phyloP scores from a whole-genome alignment of 1,140 invertebrate genomes.

The Eurosta solidaginis region DNA sequence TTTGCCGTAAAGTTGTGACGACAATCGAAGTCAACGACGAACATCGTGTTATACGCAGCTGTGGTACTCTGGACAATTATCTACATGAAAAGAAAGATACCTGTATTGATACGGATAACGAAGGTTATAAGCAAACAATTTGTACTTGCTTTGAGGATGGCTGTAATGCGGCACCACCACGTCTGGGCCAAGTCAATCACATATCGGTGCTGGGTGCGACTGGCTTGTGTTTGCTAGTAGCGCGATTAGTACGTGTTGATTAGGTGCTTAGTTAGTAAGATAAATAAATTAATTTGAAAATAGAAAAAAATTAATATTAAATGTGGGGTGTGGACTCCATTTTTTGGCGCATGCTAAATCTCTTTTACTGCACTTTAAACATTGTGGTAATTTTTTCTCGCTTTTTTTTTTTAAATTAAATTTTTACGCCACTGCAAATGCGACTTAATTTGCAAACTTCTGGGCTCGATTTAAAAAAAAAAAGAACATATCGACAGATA shows the following conservation, averaged over 20 bases:
- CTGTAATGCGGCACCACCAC: conserved; percentile 59
- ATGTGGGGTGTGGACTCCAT: too few species aligned
- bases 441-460: conserved; percentile 2
- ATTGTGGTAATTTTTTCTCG: not conserved
- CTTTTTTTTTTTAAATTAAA: not conserved
- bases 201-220: conserved; percentile 19
- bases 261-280: not conserved
- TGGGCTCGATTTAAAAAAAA: not conserved
- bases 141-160: conserved; percentile 64
- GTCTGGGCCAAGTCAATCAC: not conserved
- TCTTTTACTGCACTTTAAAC: not conserved
- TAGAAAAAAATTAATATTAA: too few species aligned
- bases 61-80: conserved; percentile 60
- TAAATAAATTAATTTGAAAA: too few species aligned
- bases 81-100: conserved; percentile 43
- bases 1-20: conserved; percentile 53
- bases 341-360: too few species aligned
- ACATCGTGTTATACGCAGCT: conserved; percentile 62
- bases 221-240: conserved; percentile 12
- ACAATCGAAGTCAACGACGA: conserved; percentile 59
- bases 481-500: too few species aligned
- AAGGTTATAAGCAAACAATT: conserved; percentile 63
- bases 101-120: conserved; percentile 64
- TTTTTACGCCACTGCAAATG: not conserved
- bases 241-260: conserved; percentile 32